phyloP scores from a whole-genome alignment of 2,113 vertebrate genomes.

The Leptobrachium leishanense region DNA sequence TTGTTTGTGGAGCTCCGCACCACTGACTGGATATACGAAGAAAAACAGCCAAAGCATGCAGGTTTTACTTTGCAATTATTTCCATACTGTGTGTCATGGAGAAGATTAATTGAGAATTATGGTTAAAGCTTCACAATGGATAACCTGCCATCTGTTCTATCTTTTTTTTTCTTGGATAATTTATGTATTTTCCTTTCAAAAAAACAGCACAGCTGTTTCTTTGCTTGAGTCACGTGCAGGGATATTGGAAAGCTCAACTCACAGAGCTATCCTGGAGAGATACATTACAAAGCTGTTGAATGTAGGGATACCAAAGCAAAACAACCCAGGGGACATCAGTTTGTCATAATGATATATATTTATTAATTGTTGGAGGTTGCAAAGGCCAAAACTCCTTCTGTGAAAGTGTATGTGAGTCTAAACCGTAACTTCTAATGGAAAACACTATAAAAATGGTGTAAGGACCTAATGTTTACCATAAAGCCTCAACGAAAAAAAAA shows the following conservation, averaged over 20 bases:
- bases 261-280: neutral
- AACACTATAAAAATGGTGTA: no score
- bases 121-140: slow-evolving; percentile 42
- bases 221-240: neutral
- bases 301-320: no score
- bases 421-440: no score
- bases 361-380: no score
- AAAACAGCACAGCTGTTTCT: slow-evolving; percentile 34
- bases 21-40: no score
- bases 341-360: no score
- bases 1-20: no score
- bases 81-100: slow-evolving; percentile 31
- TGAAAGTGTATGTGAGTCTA: no score
- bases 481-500: no score
- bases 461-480: no score
- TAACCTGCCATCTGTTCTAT: slow-evolving; percentile 42
- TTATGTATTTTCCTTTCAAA: slow-evolving; percentile 34
- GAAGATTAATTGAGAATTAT: slow-evolving; percentile 47
- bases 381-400: no score
- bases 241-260: neutral
- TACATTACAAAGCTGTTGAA: neutral
- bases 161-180: slow-evolving; percentile 36
- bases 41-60: neutral
- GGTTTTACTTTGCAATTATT: slow-evolving; percentile 31
- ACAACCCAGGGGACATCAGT: no score